Percentiles rank a stretch among this genome's conserved stretches.
These are phyloP conservation scores for Apotomis turbidana DNA, from an alignment of 2,888 invertebrate genomes.

Conservation along the genomic window DNA sequence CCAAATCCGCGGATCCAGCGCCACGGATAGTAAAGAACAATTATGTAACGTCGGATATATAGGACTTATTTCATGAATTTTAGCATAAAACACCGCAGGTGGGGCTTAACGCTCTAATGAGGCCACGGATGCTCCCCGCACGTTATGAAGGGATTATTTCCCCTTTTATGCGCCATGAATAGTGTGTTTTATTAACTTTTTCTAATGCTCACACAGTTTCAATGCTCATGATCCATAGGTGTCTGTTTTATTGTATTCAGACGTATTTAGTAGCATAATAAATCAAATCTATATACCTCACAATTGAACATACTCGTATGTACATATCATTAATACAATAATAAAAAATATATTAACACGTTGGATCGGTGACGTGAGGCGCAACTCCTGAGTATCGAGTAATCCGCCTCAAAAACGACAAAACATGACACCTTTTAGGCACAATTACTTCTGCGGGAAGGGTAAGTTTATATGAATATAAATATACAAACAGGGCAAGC, in stretches of 20 bases:
- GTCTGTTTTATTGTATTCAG: neutral
- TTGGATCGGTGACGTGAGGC: too few relatives aligned
- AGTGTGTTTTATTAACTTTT: slow-evolving; percentile 65
- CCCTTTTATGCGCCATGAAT: slow-evolving; percentile 60
- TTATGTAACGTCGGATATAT: slow-evolving; percentile 28
- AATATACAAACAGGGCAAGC: too few relatives aligned
- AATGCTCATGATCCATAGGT: slow-evolving; percentile 18
- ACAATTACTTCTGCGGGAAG: too few relatives aligned
- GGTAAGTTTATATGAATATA: too few relatives aligned
- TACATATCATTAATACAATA: too few relatives aligned
- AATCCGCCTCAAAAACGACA: too few relatives aligned
- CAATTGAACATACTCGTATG: too few relatives aligned
- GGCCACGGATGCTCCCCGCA: slow-evolving; percentile 61
- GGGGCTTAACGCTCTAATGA: slow-evolving; percentile 60
- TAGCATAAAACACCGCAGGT: slow-evolving; percentile 49
- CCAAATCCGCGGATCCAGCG: neutral
- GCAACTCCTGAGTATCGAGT: too few relatives aligned
- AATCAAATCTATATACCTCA: too few relatives aligned
- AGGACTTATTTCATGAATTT: slow-evolving; percentile 55
- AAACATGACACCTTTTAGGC: too few relatives aligned
- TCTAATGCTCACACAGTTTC: slow-evolving; percentile 54
- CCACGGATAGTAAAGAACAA: neutral
- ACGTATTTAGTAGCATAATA: too few relatives aligned
- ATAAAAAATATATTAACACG: too few relatives aligned
- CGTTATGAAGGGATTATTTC: slow-evolving; percentile 68